A percentile compares a stretch with the other conserved stretches of the same genome.
Evolutionary conservation across 2,888 invertebrate species (phyloP).

Genomic region (Drosophila acutilabella): DNA sequence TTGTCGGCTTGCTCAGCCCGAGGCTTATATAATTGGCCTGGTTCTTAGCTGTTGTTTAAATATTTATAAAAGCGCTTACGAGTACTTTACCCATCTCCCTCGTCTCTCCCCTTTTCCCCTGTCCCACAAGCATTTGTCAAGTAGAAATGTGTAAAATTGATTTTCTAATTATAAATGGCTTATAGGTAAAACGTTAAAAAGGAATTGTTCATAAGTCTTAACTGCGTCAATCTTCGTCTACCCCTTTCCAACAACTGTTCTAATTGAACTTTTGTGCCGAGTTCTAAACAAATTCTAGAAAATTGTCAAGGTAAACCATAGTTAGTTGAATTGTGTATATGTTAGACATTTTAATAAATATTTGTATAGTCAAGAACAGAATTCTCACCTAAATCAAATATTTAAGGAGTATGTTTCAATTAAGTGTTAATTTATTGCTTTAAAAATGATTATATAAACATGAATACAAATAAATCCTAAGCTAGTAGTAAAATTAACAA

Average conservation of each 20-base stretch:
- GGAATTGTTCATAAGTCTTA: conserved; percentile 15
- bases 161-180: conserved; percentile 63
- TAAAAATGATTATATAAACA: too few relatives aligned
- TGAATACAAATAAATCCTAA: too few relatives aligned
- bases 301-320: neutral
- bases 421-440: too few relatives aligned
- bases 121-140: neutral
- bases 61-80: conserved; percentile 64
- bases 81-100: conserved; percentile 7
- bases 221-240: conserved; percentile 7
- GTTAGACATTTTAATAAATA: neutral
- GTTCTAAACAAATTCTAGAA: neutral
- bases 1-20: conserved; percentile 18
- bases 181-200: neutral
- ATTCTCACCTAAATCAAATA: too few relatives aligned
- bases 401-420: too few relatives aligned
- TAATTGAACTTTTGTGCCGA: neutral
- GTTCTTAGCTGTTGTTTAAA: conserved; percentile 48
- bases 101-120: neutral
- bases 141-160: conserved; percentile 42
- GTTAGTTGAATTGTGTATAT: neutral
- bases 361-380: too few relatives aligned
- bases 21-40: conserved; percentile 64
- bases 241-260: neutral
- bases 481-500: too few relatives aligned